Base-by-base conservation (phyloP, 2,113 vertebrate species). In the Acrocephalus arundinaceus region DNA sequence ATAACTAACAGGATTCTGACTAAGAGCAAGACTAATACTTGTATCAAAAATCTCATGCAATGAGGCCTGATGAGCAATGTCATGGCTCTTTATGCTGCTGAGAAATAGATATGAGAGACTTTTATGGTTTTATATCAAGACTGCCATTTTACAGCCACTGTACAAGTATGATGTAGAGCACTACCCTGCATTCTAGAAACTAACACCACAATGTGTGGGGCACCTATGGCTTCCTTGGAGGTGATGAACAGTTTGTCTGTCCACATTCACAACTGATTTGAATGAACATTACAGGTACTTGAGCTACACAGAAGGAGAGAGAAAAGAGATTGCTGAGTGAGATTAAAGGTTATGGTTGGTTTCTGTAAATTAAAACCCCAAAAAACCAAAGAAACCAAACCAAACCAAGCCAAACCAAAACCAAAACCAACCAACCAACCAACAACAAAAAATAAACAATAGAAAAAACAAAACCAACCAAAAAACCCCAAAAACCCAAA, bases 191-290 rank as follows among this genome's bases (percentile, higher is more conserved):
- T 52, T 11, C 18, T 65, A 84, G n/a, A 80, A 84, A 18, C 4
- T 58, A 61, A 28, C 8, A 46, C 4, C 17, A 66, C 2, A 3
- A 21, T 2, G 1, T 30, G 8, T 27, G 15, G 24, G 8, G 13
- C 9, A 66, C 6, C 6, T 28, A 5, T 1, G 1, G 17, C 22
- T 71, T 73, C 45, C 30, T 70, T 31, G 48, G 14, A 68, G 23
- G 3, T 16, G 13, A 45, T n/a, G 27, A 79, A 30, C 10, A 33
- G 2, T 59, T 82, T 72, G 7, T 22, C 20, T 63, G 41, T 49
- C 17, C 7, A 54, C 17, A 39, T 4, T 6, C 21, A 52, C 33
- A n/a, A 4, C 1, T 59, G 4, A 22, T 43, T 6, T 16, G 24
- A 70, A 55, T 51, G 10, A 86, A 19, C 23, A 12, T 41, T 73